phyloP scores from a whole-genome alignment of 1,140 invertebrate species.

The Ostrea denselamellosa region DNA sequence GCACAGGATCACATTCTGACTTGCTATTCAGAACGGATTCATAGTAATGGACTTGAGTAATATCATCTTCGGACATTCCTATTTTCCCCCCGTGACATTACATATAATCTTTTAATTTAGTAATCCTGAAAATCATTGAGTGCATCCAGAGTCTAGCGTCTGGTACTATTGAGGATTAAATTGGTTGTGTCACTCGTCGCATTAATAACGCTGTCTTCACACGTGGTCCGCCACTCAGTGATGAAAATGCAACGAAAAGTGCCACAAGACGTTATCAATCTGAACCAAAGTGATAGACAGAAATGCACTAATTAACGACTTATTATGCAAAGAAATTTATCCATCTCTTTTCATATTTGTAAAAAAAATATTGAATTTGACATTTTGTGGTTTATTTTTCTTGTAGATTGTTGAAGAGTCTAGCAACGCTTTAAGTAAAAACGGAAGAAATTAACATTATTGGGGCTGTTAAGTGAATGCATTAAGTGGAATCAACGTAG shows the following conservation, averaged over 20 bases:
- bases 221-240: neutral
- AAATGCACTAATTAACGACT: slow-evolving; percentile 3
- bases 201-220: slow-evolving; percentile 22
- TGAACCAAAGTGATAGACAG: slow-evolving; percentile 21
- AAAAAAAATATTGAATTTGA: slow-evolving; percentile 8
- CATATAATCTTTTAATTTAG: slow-evolving; percentile 36
- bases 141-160: neutral
- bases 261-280: neutral
- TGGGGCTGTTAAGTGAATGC: neutral
- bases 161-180: slow-evolving; percentile 11
- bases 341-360: neutral
- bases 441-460: slow-evolving; percentile 36
- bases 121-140: slow-evolving; percentile 2
- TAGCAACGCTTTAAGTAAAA: neutral
- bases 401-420: neutral
- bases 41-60: neutral
- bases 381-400: slow-evolving; percentile 12
- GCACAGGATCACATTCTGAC: neutral
- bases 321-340: slow-evolving; percentile 26
- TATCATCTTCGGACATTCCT: neutral
- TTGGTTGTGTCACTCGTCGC: slow-evolving; percentile 14
- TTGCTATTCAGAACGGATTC: neutral
- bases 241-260: neutral
- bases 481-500: slow-evolving; percentile 1
- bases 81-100: neutral